phyloP scores from a whole-genome alignment of 2,888 invertebrate genomes.

The Altica lythri region DNA sequence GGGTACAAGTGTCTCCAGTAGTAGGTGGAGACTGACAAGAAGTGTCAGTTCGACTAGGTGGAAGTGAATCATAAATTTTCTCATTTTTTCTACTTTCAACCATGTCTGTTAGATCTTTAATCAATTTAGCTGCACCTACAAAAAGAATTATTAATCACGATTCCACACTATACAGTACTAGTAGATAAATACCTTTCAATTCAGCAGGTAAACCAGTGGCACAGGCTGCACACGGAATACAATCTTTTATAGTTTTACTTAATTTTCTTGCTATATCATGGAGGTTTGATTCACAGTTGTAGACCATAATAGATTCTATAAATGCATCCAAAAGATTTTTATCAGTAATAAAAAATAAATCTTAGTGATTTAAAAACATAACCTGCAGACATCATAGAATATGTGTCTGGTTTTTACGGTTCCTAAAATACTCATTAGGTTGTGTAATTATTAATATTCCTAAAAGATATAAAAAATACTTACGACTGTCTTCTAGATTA shows the following conservation, averaged over 20 bases:
- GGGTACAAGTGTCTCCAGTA: conserved; percentile 26
- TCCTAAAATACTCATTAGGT: too few relatives aligned
- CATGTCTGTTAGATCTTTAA: conserved; percentile 51
- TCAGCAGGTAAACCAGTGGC: conserved; percentile 43
- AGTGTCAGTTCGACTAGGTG: conserved; percentile 24
- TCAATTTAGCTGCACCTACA: conserved; percentile 46
- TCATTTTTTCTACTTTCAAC: conserved; percentile 40
- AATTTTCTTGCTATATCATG: conserved; percentile 49
- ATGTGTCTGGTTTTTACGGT: too few relatives aligned
- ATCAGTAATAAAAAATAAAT: too few relatives aligned
- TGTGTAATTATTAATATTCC: too few relatives aligned
- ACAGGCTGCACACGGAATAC: conserved; percentile 45
- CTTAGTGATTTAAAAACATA: too few relatives aligned
- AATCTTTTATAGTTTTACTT: conserved; percentile 47
- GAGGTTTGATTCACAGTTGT: conserved; percentile 40
- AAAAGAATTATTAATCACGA: neutral
- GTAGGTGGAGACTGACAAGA: conserved; percentile 30
- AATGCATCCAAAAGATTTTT: too few relatives aligned
- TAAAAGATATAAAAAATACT: too few relatives aligned
- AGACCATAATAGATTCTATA: neutral
- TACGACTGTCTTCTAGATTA: conserved; percentile 8
- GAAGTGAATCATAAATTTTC: conserved; percentile 11
- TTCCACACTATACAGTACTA: too few relatives aligned
- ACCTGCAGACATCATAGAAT: too few relatives aligned
- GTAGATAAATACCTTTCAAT: conserved; percentile 41